Evolutionary conservation across 1,140 invertebrate species (phyloP).

Genomic region (Cydia splendana): DNA sequence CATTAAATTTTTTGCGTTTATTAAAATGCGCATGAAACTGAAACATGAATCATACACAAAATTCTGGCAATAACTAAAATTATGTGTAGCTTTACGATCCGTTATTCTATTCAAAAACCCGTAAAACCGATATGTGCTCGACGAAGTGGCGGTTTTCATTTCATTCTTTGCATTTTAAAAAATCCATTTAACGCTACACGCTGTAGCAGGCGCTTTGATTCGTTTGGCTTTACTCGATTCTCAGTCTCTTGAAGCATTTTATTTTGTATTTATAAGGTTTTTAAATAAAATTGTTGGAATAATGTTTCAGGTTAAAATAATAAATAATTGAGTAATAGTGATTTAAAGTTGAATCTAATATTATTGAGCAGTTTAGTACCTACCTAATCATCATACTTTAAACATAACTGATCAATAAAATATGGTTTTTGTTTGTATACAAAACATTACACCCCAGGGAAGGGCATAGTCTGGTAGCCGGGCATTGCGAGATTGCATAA

Average conservation of each 20-base stretch:
- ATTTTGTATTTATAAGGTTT: neutral
- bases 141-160: slow-evolving; percentile 25
- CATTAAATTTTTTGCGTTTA: neutral
- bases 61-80: neutral
- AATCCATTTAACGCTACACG: slow-evolving; percentile 28
- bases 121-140: slow-evolving; percentile 4
- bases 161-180: slow-evolving; percentile 29
- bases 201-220: slow-evolving; percentile 28
- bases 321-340: no score
- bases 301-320: no score
- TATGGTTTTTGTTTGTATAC: no score
- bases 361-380: no score
- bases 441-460: no score
- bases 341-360: no score
- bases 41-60: neutral
- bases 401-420: no score
- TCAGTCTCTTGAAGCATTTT: neutral
- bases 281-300: neutral
- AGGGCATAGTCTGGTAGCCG: no score
- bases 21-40: neutral
- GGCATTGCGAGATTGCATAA: no score
- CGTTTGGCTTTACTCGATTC: neutral
- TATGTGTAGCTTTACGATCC: neutral
- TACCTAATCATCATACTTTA: no score
- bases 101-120: slow-evolving; percentile 7